These are phyloP conservation scores for Acropora yongei DNA, from an alignment of 64 coral and sea anemone genomes.

Conservation along the genomic window DNA sequence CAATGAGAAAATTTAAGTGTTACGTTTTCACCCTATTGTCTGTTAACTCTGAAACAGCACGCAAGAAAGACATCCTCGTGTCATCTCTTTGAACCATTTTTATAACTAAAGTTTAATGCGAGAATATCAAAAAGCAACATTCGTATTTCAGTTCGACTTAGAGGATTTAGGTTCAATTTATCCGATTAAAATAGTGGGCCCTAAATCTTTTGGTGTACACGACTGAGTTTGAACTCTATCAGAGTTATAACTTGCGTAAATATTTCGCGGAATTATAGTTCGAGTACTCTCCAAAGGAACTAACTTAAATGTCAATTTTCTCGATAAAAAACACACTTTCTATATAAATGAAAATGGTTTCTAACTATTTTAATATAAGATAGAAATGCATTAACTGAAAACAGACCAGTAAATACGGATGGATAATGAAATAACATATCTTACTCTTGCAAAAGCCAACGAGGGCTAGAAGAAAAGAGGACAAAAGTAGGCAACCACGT, in stretches of 20 bases:
- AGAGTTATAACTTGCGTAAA: background rate
- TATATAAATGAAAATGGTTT: background rate
- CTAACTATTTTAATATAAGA: background rate
- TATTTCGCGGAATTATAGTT: background rate
- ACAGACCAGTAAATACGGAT: too few relatives aligned
- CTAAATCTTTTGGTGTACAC: background rate
- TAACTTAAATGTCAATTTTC: background rate
- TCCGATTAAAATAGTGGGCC: too few relatives aligned
- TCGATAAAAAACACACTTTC: background rate
- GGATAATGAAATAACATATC: constrained; percentile 6
- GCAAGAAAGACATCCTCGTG: too few relatives aligned
- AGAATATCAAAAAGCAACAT: too few relatives aligned
- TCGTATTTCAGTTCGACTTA: too few relatives aligned
- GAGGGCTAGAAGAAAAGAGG: constrained; percentile 93
- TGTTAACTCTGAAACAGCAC: too few relatives aligned
- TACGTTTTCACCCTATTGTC: too few relatives aligned
- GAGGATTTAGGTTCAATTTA: too few relatives aligned
- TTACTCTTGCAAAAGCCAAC: constrained; percentile 95
- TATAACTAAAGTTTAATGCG: too few relatives aligned
- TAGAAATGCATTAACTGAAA: background rate
- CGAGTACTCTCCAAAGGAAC: background rate
- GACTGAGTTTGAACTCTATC: too few relatives aligned
- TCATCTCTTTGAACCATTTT: too few relatives aligned
- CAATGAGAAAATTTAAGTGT: too few relatives aligned
- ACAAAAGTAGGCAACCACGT: constrained; percentile 61